Evolutionary conservation across 2,797 vertebrate species (phyloP).

Genomic region (Fringilla coelebs): DNA sequence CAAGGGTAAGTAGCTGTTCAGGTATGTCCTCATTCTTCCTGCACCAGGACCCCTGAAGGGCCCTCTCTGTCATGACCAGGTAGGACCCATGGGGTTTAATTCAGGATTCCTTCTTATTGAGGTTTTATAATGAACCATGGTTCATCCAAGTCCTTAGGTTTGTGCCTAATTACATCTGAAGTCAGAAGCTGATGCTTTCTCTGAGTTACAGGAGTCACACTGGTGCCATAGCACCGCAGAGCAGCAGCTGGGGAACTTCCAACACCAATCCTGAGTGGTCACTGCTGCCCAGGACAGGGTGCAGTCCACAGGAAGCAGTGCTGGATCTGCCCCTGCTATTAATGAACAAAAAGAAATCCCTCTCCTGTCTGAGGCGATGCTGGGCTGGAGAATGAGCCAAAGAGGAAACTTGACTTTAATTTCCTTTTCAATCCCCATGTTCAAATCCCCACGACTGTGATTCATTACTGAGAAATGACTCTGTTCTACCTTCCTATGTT

Average conservation of each 20-base stretch:
- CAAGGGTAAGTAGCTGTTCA: not conserved
- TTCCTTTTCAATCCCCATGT: not conserved
- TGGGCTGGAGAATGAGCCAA: not conserved
- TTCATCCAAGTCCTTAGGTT: not conserved
- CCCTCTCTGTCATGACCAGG: not conserved
- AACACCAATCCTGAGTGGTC: not conserved
- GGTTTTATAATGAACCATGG: not conserved
- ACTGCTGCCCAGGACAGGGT: not conserved
- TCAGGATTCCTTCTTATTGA: not conserved
- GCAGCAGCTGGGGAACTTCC: not conserved
- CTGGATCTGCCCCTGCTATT: not conserved
- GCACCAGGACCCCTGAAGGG: not conserved
- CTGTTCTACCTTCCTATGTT: not conserved
- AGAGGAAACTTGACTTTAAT: conserved; percentile 3
- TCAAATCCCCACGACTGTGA: conserved; percentile 15
- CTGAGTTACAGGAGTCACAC: not conserved
- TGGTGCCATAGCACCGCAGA: not conserved
- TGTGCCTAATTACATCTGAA: not conserved
- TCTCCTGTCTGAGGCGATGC: not conserved
- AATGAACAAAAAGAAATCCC: not conserved
- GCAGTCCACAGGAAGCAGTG: accelerated
- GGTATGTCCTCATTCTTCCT: not conserved
- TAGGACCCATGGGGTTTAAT: not conserved
- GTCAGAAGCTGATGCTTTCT: not conserved
- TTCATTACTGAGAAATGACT: conserved; percentile 19